Conservation (phyloP, 2,888 invertebrate species). For the Apodemia mormo region DNA sequence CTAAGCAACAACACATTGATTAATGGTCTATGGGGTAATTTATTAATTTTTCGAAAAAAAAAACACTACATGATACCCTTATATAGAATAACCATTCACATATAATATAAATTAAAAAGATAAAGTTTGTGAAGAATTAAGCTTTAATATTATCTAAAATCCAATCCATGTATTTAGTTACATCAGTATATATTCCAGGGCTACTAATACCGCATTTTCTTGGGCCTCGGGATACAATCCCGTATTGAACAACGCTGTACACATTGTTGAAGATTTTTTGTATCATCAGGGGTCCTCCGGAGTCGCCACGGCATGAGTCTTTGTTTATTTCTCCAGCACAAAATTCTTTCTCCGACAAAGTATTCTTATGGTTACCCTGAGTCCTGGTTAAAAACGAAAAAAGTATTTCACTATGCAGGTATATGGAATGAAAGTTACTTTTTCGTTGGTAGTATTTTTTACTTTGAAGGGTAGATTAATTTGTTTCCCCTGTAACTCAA, state of each 20-base stretch:
- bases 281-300: constrained; percentile 84
- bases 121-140: constrained; percentile 21
- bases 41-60: too few species aligned
- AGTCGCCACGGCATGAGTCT: constrained; percentile 85
- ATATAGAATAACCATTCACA: too few species aligned
- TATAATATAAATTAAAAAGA: too few species aligned
- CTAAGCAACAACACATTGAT: too few species aligned
- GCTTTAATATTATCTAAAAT: constrained; percentile 49
- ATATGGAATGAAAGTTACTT: background rate
- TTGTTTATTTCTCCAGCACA: constrained; percentile 63
- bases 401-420: background rate
- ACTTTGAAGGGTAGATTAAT: too few species aligned
- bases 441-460: too few species aligned
- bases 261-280: constrained; percentile 29
- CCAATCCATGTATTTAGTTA: constrained; percentile 62
- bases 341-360: constrained; percentile 38
- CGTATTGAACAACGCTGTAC: constrained; percentile 43
- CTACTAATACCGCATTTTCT: constrained; percentile 48
- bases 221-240: constrained; percentile 46
- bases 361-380: background rate
- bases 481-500: too few species aligned
- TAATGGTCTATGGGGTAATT: too few species aligned
- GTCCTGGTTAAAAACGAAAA: background rate
- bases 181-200: constrained; percentile 68
- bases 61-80: too few species aligned